Conservation (phyloP, 30 jellyfish, hydroid and myxozoan genomes). For the Phacellophora camtschatica region DNA sequence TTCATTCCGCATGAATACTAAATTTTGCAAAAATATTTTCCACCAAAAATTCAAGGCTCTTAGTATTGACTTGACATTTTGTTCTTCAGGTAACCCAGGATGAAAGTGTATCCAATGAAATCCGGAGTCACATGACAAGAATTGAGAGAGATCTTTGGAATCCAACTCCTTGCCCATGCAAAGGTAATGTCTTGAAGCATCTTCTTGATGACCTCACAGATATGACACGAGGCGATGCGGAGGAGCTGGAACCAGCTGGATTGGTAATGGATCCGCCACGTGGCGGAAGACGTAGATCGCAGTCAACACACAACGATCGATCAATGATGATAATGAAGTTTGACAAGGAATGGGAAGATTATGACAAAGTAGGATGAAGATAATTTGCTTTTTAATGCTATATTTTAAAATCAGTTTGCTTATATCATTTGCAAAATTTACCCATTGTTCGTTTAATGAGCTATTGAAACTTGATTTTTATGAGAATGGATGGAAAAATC, state of each 20-base stretch:
- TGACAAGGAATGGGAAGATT: slow-evolving; percentile 57
- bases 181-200: slow-evolving; percentile 51
- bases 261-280: slow-evolving; percentile 29
- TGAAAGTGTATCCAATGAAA: slow-evolving; percentile 37
- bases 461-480: too few relatives aligned
- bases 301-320: slow-evolving; percentile 54
- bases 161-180: slow-evolving; percentile 46
- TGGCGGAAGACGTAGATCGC: slow-evolving; percentile 30
- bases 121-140: slow-evolving; percentile 60
- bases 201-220: slow-evolving; percentile 54
- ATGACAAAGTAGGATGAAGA: slow-evolving; percentile 16
- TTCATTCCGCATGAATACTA: too few relatives aligned
- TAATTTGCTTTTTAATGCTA: too few relatives aligned
- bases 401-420: too few relatives aligned
- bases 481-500: too few relatives aligned
- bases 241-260: neutral
- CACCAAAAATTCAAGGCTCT: too few relatives aligned
- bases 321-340: slow-evolving; percentile 2
- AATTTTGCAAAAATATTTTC: too few relatives aligned
- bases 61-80: too few relatives aligned
- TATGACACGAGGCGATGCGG: slow-evolving; percentile 9
- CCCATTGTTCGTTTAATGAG: too few relatives aligned
- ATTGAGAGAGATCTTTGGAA: slow-evolving; percentile 60
- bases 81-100: slow-evolving; percentile 42
- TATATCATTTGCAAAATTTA: too few relatives aligned